Evolutionary conservation across 2,888 invertebrate species (phyloP).

Genomic region (Euplagia quadripunctaria): DNA sequence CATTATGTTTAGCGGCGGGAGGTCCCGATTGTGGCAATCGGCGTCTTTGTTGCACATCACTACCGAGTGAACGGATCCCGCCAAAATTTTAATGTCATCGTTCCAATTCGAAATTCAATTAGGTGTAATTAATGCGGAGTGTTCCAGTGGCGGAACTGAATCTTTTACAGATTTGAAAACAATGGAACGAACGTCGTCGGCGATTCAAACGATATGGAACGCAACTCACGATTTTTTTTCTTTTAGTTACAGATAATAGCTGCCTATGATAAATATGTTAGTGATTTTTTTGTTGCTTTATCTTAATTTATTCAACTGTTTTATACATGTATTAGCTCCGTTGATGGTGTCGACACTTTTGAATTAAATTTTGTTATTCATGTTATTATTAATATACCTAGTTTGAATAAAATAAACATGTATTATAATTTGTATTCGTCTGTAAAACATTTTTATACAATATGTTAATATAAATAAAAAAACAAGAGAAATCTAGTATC

Average conservation of each 20-base stretch:
- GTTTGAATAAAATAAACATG: slow-evolving; percentile 19
- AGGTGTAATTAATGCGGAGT: slow-evolving; percentile 88
- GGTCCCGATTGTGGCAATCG: slow-evolving; percentile 80
- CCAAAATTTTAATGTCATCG: slow-evolving; percentile 89
- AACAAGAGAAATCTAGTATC: no score
- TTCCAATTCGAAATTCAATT: slow-evolving; percentile 90
- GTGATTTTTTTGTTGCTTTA: slow-evolving; percentile 40
- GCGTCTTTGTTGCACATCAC: slow-evolving; percentile 84
- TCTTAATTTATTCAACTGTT: slow-evolving; percentile 44
- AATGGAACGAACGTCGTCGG: slow-evolving; percentile 73
- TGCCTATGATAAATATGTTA: slow-evolving; percentile 58
- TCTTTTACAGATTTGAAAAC: slow-evolving; percentile 82
- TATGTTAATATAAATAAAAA: no score
- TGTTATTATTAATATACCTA: slow-evolving; percentile 16
- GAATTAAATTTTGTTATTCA: slow-evolving; percentile 29
- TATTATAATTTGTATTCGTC: no score
- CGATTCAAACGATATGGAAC: slow-evolving; percentile 72
- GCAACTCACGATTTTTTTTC: slow-evolving; percentile 74
- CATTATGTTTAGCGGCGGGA: slow-evolving; percentile 81
- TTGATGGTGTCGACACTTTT: slow-evolving; percentile 31
- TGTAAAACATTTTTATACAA: no score
- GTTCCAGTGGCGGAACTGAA: slow-evolving; percentile 80
- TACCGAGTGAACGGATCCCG: slow-evolving; percentile 78
- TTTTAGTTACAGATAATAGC: slow-evolving; percentile 63
- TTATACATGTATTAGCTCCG: slow-evolving; percentile 33